phyloP scores from a whole-genome alignment of 92 coral and sea anemone genomes.

The Meandrina meandrites region DNA sequence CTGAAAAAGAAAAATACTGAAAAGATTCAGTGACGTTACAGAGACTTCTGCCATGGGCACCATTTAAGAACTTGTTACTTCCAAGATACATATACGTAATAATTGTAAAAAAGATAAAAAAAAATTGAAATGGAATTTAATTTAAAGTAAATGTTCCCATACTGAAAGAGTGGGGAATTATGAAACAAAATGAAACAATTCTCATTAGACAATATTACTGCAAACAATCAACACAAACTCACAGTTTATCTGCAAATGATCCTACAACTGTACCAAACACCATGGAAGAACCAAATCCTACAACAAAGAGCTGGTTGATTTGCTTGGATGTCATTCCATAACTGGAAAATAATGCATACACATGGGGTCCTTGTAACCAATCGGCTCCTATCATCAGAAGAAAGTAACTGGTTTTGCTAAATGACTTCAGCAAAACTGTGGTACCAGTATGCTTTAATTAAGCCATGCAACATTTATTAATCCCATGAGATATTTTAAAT shows the following conservation, averaged over 20 bases:
- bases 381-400: conserved; percentile 72
- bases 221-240: conserved; percentile 25
- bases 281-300: conserved; percentile 97
- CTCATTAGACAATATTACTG: too few species aligned
- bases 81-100: too few species aligned
- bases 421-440: too few species aligned
- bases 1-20: conserved; percentile 36
- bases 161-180: too few species aligned
- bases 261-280: conserved; percentile 94
- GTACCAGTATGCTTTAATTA: too few species aligned
- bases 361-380: conserved; percentile 98
- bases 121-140: neutral
- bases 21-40: neutral
- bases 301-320: conserved; percentile 88
- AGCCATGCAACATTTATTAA: too few species aligned
- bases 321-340: conserved; percentile 88
- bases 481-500: neutral
- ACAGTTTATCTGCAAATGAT: conserved; percentile 94
- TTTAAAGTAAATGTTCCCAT: too few species aligned
- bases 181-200: neutral
- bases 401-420: neutral
- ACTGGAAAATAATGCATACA: conserved; percentile 85
- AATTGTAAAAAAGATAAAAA: neutral
- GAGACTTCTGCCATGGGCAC: too few species aligned
- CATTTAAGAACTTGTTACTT: too few species aligned